phyloP scores from a whole-genome alignment of 2,113 vertebrate species.

The Megaceryle torquata region DNA sequence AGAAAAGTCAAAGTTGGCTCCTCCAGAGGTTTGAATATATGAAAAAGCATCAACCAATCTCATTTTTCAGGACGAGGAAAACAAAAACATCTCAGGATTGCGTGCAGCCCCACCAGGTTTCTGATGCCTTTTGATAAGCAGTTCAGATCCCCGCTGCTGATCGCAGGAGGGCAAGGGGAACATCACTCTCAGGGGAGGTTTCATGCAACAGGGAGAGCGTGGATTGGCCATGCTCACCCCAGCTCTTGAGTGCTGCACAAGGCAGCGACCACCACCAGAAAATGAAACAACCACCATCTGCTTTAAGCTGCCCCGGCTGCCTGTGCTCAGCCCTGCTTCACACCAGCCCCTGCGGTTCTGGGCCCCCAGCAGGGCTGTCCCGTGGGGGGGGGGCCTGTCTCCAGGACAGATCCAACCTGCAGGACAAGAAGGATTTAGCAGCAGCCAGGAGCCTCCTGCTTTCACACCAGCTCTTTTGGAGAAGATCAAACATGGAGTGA shows the following conservation, averaged over 20 bases:
- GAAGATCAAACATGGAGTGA: not conserved
- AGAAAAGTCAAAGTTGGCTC: not conserved
- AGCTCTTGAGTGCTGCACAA: accelerated
- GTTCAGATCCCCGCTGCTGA: not conserved
- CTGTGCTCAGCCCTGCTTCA: not conserved
- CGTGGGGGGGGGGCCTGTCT: accelerated
- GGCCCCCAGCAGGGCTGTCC: not conserved
- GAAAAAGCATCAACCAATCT: not conserved
- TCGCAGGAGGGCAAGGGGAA: accelerated
- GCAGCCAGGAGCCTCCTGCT: not conserved
- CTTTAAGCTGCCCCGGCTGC: accelerated
- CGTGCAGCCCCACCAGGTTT: accelerated
- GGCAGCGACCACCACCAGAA: not conserved
- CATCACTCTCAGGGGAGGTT: accelerated
- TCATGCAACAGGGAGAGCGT: accelerated
- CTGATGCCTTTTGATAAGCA: not conserved
- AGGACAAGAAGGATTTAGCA: not conserved
- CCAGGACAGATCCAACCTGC: not conserved
- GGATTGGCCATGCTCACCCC: not conserved
- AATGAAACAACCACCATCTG: not conserved
- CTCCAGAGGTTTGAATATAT: not conserved
- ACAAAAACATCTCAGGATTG: not conserved
- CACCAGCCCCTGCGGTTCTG: not conserved
- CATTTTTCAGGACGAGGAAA: not conserved
- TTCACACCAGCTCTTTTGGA: not conserved